Evolutionary conservation across 2,797 vertebrate species (phyloP).

Genomic region (Adrianichthys oophorus): DNA sequence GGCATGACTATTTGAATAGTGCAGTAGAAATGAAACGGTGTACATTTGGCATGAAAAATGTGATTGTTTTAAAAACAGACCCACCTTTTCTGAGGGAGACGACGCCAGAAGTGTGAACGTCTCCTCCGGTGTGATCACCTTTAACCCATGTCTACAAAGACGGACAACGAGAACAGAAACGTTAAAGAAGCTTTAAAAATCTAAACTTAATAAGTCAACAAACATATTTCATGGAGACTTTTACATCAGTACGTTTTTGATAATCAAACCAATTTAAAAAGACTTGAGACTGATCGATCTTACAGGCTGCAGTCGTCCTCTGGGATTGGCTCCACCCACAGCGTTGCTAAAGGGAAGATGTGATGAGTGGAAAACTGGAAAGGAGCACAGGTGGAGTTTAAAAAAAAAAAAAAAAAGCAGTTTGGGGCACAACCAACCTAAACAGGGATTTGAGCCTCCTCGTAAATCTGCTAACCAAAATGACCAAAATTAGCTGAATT

Average conservation of each 20-base stretch:
- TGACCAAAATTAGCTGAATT: too few species aligned
- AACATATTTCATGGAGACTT: too few species aligned
- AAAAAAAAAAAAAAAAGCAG: constrained; percentile 1
- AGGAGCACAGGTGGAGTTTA: constrained; percentile 17
- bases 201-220: too few species aligned
- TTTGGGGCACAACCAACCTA: background rate
- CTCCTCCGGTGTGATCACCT: constrained; percentile 94
- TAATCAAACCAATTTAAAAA: too few species aligned
- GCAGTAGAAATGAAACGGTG: too few species aligned
- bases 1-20: too few species aligned
- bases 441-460: background rate
- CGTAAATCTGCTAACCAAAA: too few species aligned
- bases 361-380: constrained; percentile 97
- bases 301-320: constrained; percentile 89
- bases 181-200: background rate
- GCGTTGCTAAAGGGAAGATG: constrained; percentile 89
- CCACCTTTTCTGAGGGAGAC: constrained; percentile 91
- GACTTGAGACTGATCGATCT: constrained; percentile 49
- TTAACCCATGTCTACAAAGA: constrained; percentile 84
- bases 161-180: background rate
- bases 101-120: constrained; percentile 90
- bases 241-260: too few species aligned
- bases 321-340: constrained; percentile 93
- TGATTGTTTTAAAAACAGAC: background rate
- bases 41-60: too few species aligned